phyloP scores from a whole-genome alignment of 2,113 vertebrate genomes.

The Labeo rohita region DNA sequence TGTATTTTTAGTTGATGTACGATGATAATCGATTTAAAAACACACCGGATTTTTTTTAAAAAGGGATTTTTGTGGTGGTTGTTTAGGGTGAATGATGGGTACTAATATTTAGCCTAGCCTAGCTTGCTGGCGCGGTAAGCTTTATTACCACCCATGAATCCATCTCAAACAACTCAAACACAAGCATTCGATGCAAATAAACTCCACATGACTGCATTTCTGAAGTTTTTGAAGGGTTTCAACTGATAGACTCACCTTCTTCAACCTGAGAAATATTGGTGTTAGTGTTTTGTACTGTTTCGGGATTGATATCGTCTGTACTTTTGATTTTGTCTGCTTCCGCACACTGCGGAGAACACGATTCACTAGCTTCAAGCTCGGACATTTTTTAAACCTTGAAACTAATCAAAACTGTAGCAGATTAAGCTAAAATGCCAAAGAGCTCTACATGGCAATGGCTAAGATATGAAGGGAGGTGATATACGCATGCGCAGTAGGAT shows the following conservation, averaged over 20 bases:
- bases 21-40: neutral
- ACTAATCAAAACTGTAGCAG: constrained; percentile 1
- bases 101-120: constrained; percentile 36
- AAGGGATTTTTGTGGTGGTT: constrained; percentile 14
- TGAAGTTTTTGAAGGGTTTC: constrained; percentile 55
- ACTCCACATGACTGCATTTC: constrained; percentile 17
- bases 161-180: constrained; percentile 34
- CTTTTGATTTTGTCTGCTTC: constrained; percentile 68
- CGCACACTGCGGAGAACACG: constrained; percentile 68
- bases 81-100: constrained; percentile 29
- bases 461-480: neutral
- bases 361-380: constrained; percentile 69
- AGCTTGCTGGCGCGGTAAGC: constrained; percentile 12
- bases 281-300: constrained; percentile 81
- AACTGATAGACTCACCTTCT: constrained; percentile 79
- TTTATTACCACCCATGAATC: constrained; percentile 42
- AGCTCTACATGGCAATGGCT: neutral
- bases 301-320: constrained; percentile 59
- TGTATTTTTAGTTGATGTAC: neutral
- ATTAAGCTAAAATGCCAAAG: constrained; percentile 14
- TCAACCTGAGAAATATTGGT: constrained; percentile 73
- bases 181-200: constrained; percentile 27
- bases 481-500: constrained; percentile 44
- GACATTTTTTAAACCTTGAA: constrained; percentile 50
- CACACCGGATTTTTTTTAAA: neutral